Evolutionary conservation across 2,888 invertebrate species (phyloP).

Genomic region (Tenthredo mesomela): DNA sequence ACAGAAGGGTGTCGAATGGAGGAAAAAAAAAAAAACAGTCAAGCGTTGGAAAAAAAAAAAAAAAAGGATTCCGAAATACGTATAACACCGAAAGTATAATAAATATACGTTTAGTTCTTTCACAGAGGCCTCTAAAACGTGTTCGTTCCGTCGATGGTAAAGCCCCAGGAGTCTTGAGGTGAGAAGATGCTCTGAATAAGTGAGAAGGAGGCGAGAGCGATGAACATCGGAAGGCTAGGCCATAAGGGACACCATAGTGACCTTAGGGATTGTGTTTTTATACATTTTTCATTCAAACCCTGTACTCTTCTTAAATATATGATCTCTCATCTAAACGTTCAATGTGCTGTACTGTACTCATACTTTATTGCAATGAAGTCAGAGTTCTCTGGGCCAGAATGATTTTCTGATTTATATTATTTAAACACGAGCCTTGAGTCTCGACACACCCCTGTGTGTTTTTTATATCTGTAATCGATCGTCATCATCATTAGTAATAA

Average conservation of each 20-base stretch:
- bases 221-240: not conserved
- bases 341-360: not conserved
- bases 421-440: not conserved
- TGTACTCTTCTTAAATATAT: not conserved
- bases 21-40: not conserved
- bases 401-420: not conserved
- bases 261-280: slow-evolving; percentile 4
- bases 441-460: not conserved
- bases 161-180: slow-evolving; percentile 27
- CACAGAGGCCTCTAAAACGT: not conserved
- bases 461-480: not conserved
- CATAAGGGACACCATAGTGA: slow-evolving; percentile 13
- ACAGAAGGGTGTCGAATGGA: not conserved
- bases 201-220: not conserved
- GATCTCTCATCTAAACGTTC: not conserved
- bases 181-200: slow-evolving; percentile 43
- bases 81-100: not conserved
- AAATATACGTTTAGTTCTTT: not conserved
- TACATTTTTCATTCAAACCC: not conserved
- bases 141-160: slow-evolving; percentile 11
- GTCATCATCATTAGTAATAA: too few species aligned
- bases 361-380: too few species aligned
- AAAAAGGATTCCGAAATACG: not conserved
- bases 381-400: not conserved
- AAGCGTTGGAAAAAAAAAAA: not conserved